phyloP scores from a whole-genome alignment of 2,113 vertebrate genomes.

The Aspiorhynchus laticeps region DNA sequence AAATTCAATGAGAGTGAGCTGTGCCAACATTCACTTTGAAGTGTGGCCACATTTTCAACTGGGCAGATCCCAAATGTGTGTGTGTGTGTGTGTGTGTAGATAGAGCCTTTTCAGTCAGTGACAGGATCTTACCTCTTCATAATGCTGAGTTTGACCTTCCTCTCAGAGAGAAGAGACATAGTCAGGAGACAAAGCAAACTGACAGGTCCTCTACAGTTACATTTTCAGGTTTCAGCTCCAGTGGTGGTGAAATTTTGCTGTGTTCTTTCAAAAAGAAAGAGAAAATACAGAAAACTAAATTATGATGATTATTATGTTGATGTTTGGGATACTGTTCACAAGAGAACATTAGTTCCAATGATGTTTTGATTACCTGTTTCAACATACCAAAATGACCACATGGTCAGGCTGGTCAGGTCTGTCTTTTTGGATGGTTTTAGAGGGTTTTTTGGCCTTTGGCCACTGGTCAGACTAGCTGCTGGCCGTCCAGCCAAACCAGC shows the following conservation, averaged over 20 bases:
- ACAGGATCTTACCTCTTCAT: neutral
- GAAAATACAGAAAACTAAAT: neutral
- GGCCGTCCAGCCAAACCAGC: neutral
- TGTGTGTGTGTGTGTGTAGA: slow-evolving; percentile 5
- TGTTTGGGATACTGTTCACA: neutral
- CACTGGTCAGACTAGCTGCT: neutral
- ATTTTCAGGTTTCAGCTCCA: neutral
- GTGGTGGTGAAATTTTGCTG: neutral
- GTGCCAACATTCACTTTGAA: slow-evolving; percentile 39
- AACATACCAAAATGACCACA: neutral
- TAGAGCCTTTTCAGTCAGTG: neutral
- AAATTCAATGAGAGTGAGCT: slow-evolving; percentile 8
- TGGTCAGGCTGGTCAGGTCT: neutral
- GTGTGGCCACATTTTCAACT: neutral
- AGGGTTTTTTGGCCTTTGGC: neutral
- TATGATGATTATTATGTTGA: neutral
- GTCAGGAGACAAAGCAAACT: neutral
- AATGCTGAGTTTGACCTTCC: slow-evolving; percentile 26
- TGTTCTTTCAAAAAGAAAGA: neutral
- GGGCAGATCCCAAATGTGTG: slow-evolving; percentile 5
- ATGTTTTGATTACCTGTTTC: neutral
- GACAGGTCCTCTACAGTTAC: neutral
- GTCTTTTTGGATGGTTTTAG: neutral
- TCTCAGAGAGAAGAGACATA: slow-evolving; percentile 4
- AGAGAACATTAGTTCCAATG: neutral